Percentiles rank a stretch among this genome's conserved stretches.
Evolutionary conservation across 2,797 vertebrate genomes (phyloP).

Genomic region (Halcyon badia): DNA sequence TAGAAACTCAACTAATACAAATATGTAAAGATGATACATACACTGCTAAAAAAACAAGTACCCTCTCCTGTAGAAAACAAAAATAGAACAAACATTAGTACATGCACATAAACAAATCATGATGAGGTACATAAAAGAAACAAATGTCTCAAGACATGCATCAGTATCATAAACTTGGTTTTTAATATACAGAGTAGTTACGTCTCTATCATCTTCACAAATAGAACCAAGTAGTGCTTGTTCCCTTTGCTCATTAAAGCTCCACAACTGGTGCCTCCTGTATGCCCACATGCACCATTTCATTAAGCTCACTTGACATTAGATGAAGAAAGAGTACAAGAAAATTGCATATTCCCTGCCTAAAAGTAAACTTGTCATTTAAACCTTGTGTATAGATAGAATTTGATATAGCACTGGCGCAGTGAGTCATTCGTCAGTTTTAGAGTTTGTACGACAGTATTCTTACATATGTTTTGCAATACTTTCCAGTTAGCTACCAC

Average conservation of each 20-base stretch:
- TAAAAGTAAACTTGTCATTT: constrained; percentile 74
- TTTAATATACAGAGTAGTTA: background rate
- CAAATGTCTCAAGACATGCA: background rate
- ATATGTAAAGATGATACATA: background rate
- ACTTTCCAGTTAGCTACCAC: constrained; percentile 63
- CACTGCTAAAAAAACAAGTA: background rate
- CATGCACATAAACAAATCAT: background rate
- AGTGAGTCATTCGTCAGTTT: constrained; percentile 71
- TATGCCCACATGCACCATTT: constrained; percentile 59
- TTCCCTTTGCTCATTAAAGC: constrained; percentile 52
- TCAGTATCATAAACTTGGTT: background rate
- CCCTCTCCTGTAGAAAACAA: background rate
- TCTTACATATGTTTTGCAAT: constrained; percentile 74
- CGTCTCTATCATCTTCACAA: constrained; percentile 11
- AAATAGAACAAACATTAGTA: background rate
- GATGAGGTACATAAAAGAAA: background rate
- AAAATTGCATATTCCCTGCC: constrained; percentile 68
- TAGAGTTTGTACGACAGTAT: constrained; percentile 64
- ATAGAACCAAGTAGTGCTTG: background rate
- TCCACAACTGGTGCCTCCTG: constrained; percentile 61
- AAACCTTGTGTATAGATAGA: constrained; percentile 60
- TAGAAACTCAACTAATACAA: background rate
- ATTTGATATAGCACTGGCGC: constrained; percentile 53
- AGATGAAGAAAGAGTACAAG: constrained; percentile 68
- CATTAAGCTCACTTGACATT: constrained; percentile 64